A percentile compares a stretch with the other conserved stretches of the same genome.
These are phyloP conservation scores for Cyanocitta stelleri DNA, from an alignment of 2,113 vertebrate genomes.

Conservation along the genomic window DNA sequence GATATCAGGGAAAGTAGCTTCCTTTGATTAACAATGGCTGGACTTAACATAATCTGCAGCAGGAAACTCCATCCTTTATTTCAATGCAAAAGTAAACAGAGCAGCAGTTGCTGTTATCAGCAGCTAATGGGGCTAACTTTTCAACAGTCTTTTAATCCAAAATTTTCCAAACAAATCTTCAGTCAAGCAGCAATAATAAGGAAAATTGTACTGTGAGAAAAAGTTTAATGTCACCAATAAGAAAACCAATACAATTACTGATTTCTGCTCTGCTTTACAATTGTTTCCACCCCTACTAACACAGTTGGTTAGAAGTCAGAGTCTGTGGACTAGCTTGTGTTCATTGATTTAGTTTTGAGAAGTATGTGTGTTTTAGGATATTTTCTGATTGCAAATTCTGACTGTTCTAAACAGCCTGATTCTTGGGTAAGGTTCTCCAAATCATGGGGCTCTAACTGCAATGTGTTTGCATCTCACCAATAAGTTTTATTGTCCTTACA, in stretches of 20 bases:
- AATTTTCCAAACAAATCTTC: neutral
- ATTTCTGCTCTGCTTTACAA: neutral
- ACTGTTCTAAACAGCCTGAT: neutral
- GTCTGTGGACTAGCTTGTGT: neutral
- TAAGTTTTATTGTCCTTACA: neutral
- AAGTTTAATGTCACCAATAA: neutral
- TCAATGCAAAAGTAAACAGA: neutral
- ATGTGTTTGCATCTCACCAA: neutral
- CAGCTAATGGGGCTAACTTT: neutral
- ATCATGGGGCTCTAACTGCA: neutral
- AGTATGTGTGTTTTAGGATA: neutral
- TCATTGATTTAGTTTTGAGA: neutral
- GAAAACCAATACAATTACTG: neutral
- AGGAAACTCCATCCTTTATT: slow-evolving; percentile 4
- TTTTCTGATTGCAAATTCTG: neutral
- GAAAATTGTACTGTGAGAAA: neutral
- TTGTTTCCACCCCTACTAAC: neutral
- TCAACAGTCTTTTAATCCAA: neutral
- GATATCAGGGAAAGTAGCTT: neutral
- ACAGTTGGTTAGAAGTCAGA: neutral
- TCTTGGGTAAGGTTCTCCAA: neutral
- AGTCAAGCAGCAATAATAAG: neutral
- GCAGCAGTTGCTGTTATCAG: neutral
- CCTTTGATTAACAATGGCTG: slow-evolving; percentile 36
- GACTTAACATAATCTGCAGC: neutral